Evolutionary conservation across 1,140 invertebrate genomes (phyloP).

Genomic region (Acromyrmex heyeri): DNA sequence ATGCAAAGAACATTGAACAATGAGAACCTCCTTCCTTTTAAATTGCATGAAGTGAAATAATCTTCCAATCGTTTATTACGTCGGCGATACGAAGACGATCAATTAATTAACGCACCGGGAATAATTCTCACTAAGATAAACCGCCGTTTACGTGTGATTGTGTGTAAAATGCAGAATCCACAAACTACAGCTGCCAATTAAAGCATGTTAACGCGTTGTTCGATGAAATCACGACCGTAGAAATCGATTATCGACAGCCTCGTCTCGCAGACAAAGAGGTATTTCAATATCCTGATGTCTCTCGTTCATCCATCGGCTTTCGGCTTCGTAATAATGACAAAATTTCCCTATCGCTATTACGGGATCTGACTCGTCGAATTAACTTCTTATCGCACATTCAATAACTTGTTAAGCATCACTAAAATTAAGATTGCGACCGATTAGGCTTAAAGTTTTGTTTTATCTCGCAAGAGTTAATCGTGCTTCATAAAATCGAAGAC

Average conservation of each 20-base stretch:
- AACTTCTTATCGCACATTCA: background rate
- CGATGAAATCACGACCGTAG: conserved; percentile 1
- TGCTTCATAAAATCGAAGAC: conserved; percentile 1
- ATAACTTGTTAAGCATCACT: background rate
- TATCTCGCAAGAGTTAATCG: background rate
- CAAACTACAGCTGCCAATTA: conserved; percentile 7
- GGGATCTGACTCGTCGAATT: conserved; percentile 12
- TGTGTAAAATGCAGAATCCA: conserved; percentile 43
- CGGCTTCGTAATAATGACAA: conserved; percentile 5
- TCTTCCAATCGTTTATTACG: background rate
- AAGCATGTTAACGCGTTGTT: conserved; percentile 8
- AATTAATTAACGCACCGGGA: conserved; percentile 11
- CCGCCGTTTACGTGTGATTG: background rate
- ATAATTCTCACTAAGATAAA: background rate
- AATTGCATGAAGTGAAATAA: background rate
- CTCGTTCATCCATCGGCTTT: background rate
- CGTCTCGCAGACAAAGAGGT: background rate
- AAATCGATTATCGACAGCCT: conserved; percentile 53
- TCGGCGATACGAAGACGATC: background rate
- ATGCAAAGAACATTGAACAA: background rate
- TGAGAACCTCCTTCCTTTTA: background rate
- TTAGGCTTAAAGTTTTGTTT: background rate
- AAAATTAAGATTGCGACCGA: conserved; percentile 20
- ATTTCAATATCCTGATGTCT: conserved; percentile 58
- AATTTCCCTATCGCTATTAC: background rate